These are phyloP conservation scores for Drosophila carrolli DNA, from an alignment of 1,140 invertebrate species.

Conservation along the genomic window DNA sequence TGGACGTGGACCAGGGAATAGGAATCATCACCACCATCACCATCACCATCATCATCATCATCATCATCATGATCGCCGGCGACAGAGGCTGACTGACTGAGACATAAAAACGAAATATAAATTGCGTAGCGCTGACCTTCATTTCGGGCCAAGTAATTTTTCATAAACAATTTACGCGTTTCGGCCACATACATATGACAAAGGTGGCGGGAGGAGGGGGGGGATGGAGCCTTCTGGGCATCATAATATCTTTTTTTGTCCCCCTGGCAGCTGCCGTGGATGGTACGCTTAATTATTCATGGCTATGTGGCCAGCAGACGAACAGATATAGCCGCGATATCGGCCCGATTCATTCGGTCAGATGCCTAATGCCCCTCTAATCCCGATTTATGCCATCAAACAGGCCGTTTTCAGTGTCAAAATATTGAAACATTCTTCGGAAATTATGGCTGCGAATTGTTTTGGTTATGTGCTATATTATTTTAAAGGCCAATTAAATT, in stretches of 20 bases:
- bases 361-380: constrained; percentile 23
- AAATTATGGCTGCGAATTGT: constrained; percentile 15
- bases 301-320: constrained; percentile 19
- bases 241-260: constrained; percentile 14
- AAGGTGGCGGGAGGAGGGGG: neutral
- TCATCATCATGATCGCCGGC: constrained; percentile 7
- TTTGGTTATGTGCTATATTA: too few species aligned
- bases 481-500: too few species aligned
- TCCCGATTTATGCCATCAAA: constrained; percentile 50
- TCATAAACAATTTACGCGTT: constrained; percentile 82
- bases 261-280: constrained; percentile 52
- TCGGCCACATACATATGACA: constrained; percentile 25
- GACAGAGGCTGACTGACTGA: constrained; percentile 39
- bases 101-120: constrained; percentile 81
- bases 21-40: neutral
- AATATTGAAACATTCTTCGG: constrained; percentile 65
- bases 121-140: constrained; percentile 81
- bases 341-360: constrained; percentile 1
- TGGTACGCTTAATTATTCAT: constrained; percentile 77
- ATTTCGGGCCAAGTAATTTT: constrained; percentile 81
- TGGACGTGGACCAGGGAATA: constrained; percentile 19
- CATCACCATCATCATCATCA: too few species aligned
- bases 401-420: constrained; percentile 59
- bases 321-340: constrained; percentile 18
- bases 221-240: neutral